Percentiles rank a stretch among this genome's conserved stretches.
These are phyloP conservation scores for Campoplex nolae DNA, from an alignment of 2,888 invertebrate genomes.

Conservation along the genomic window DNA sequence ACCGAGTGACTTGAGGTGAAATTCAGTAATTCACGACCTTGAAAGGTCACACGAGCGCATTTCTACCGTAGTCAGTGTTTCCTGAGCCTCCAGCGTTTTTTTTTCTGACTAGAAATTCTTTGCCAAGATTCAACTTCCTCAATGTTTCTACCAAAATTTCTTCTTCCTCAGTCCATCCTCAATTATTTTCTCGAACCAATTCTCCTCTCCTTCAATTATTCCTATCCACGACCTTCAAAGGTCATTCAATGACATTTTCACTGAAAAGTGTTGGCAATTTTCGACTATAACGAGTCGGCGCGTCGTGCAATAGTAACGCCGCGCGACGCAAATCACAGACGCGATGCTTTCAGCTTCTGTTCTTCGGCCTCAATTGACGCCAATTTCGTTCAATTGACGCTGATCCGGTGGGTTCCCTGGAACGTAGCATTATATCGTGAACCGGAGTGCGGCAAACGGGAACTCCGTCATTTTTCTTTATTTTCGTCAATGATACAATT, in stretches of 20 bases:
- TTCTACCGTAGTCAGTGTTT: not conserved
- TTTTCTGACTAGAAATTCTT: not conserved
- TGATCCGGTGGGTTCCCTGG: slow-evolving; percentile 60
- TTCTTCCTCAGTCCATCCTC: not conserved
- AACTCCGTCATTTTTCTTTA: slow-evolving; percentile 51
- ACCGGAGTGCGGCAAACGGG: slow-evolving; percentile 10
- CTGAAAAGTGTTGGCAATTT: not conserved
- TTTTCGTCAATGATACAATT: slow-evolving; percentile 15
- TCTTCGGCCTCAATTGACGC: slow-evolving; percentile 79
- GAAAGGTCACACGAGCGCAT: not conserved
- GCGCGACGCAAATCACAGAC: slow-evolving; percentile 78
- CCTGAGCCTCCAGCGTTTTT: not conserved
- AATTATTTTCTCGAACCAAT: not conserved
- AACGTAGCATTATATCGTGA: slow-evolving; percentile 11
- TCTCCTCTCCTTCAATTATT: not conserved
- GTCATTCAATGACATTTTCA: not conserved
- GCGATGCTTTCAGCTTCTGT: slow-evolving; percentile 67
- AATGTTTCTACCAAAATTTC: not conserved
- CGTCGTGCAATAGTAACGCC: slow-evolving; percentile 64
- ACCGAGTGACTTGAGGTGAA: not conserved
- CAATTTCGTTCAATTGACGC: slow-evolving; percentile 81
- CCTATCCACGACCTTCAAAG: not conserved
- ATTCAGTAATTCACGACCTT: not conserved
- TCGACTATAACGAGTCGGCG: not conserved
- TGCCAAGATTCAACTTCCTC: no score